Evolutionary conservation across 1,140 invertebrate genomes (phyloP), one percentile per base, ranked within the genome.

Genomic region (Chironomus tepperi): DNA sequence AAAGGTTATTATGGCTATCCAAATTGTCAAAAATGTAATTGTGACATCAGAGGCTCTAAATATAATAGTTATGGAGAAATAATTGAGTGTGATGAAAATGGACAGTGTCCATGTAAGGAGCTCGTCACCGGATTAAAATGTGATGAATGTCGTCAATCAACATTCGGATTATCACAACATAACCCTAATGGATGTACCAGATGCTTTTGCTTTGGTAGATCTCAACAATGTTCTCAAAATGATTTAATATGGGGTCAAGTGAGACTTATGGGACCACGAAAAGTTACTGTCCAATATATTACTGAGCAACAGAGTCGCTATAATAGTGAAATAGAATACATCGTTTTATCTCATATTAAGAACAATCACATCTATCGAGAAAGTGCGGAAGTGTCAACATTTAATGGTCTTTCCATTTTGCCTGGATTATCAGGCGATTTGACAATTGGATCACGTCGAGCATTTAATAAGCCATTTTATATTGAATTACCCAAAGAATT

Each of bases 1-100:
- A 84, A 87, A 64, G 96, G 95, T 0, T 94, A 92, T 82, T 97
- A 90, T 81, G 94, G 94, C 9, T 97, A 94, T 83, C 95, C 96
- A 0, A 86, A 89, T 43, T 99, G 98, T 81, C 84, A 88, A 42
- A 88, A 88, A 9, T 98, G 96, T 81, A 86, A 88, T 73, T 98
- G 96, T 81, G 83, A 91, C 78, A 67, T 80, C 0, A 85, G 88
- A 0, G 93, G 94, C 42, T 92, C 91, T 0, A 80, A 86, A 16
- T 82, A 84, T 0, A 83, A 83, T 3, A 83, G 86, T 24, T 80
- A 83, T 67, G 80, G 84, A 64, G 87, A 86, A 15, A 79, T 90
- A 70, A 96, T 95, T 83, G 85, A 89, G 21, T 93, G 92, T 78
- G 86, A 91, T 77, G 84, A 89, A 0, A 86, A 85, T 75, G 96